Percentiles rank a stretch among this genome's conserved stretches.
Evolutionary conservation across 1,140 invertebrate species (phyloP).

Genomic region (Drosophila pandora): DNA sequence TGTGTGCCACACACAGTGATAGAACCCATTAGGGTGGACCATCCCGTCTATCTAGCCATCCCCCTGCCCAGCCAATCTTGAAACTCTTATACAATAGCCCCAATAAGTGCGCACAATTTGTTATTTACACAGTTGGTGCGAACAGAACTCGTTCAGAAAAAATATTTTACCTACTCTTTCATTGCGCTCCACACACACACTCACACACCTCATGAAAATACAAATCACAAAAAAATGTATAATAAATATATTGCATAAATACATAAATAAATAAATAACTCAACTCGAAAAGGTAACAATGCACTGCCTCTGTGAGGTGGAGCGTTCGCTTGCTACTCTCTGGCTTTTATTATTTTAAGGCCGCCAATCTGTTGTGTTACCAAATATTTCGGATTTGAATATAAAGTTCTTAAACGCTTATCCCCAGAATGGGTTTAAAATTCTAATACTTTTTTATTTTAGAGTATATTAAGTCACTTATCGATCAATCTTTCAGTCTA

Average conservation of each 20-base stretch:
- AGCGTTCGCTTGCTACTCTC: conserved; percentile 30
- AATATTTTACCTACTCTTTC: conserved; percentile 43
- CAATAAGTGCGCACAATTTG: conserved; percentile 24
- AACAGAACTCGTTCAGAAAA: conserved; percentile 40
- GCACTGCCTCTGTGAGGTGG: conserved; percentile 44
- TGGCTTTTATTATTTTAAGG: conserved; percentile 58
- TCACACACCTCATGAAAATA: conserved; percentile 30
- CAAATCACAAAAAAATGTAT: conserved; percentile 37
- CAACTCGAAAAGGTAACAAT: conserved; percentile 52
- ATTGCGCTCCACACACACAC: conserved; percentile 3
- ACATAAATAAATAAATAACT: conserved; percentile 61
- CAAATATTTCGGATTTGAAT: conserved; percentile 7
- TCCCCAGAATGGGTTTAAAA: neutral
- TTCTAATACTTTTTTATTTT: too few species aligned
- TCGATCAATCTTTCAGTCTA: too few species aligned
- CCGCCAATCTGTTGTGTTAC: conserved; percentile 17
- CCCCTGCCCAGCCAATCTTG: neutral
- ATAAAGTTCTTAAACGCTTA: neutral
- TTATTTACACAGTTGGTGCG: conserved; percentile 73
- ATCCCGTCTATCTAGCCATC: neutral
- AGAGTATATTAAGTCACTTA: too few species aligned
- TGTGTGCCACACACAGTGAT: conserved; percentile 31
- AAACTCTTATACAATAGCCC: conserved; percentile 32
- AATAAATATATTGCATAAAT: conserved; percentile 77
- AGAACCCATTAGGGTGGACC: conserved; percentile 30